Evolutionary conservation across 1,140 invertebrate genomes (phyloP), one percentile per base, ranked within the genome.

Genomic region (Plectrocnemia conspersa): DNA sequence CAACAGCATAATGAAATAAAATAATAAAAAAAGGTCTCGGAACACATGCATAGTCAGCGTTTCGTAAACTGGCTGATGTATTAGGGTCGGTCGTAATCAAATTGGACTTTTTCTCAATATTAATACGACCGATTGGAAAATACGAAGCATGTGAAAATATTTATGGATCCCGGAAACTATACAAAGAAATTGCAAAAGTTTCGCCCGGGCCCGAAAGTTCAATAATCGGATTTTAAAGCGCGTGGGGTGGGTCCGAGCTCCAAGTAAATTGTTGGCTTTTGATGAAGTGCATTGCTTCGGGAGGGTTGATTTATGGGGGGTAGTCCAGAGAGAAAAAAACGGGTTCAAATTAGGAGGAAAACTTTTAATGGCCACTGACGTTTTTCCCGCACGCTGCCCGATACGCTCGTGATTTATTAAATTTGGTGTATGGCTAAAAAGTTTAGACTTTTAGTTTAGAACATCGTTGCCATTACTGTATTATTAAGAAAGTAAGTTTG

Each of bases 141-240:
- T 21, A 6, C 18, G 41, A 44, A 24, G 11, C 15, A 18, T 19
- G 22, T 21, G 22, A 16, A 21, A 45, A 47, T 47, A 47, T 47
- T 47, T 47, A 27, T 47, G 18, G 45, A 3, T 47, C 24, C 15
- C 13, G 22, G 45, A 47, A 47, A 47, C 22, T 47, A 27, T 47
- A 25, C 19, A 22, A 29, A 25, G 45, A 22, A 47, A 47, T 47
- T 29, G 45, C n/a, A 7, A 15, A 47, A 47, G 22, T 47, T 47
- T 47, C 15, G 11, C 18, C 45, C 45, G 11, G 9, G 3, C 22
- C 25, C 22, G 36, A 25, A 47, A 47, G 22, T 47, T 25, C 45
- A 27, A 47, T 47, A 47, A 47, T 47, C 45, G 25, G 25, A 47
- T 47, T 27, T 38, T 38, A 38, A 38, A 38, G 35, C 25, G 13